Conservation (phyloP, 64 coral and sea anemone genomes). For the Trachythela sp. region DNA sequence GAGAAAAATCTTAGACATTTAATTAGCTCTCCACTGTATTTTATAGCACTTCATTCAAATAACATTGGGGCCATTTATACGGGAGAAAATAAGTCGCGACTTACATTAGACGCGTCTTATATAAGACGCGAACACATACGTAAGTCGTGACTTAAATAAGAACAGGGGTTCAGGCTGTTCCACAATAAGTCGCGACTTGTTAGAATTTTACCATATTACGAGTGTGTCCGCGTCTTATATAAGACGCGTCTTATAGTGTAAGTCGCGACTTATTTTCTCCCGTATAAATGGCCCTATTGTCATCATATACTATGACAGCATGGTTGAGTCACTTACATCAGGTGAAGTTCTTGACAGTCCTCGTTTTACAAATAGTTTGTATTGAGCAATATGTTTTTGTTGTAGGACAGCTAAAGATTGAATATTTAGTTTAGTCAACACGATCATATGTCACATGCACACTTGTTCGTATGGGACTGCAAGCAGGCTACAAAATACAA, state of each 20-base stretch:
- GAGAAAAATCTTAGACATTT: not conserved
- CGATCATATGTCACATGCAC: not conserved
- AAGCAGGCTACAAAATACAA: not conserved
- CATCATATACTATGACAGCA: not conserved
- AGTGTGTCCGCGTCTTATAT: no score
- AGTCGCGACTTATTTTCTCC: not conserved
- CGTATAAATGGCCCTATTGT: not conserved
- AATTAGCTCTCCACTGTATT: no score
- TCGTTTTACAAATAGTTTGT: constrained; percentile 68
- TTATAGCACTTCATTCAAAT: no score
- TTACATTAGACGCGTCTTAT: no score
- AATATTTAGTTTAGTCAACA: not conserved
- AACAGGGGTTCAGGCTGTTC: no score
- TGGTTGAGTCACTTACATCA: constrained; percentile 53
- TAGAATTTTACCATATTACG: no score
- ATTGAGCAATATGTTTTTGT: constrained; percentile 74
- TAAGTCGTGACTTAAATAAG: no score
- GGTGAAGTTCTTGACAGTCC: constrained; percentile 82
- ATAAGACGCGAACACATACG: no score
- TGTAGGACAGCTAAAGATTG: constrained; percentile 59
- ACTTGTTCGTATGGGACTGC: not conserved
- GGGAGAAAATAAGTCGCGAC: no score
- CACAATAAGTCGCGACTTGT: no score
- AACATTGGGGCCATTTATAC: no score
- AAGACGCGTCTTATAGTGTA: no score